Percentiles rank a stretch among this genome's conserved stretches.
Evolutionary conservation across 2,113 vertebrate genomes (phyloP).

Genomic region (Serilophus lunatus): DNA sequence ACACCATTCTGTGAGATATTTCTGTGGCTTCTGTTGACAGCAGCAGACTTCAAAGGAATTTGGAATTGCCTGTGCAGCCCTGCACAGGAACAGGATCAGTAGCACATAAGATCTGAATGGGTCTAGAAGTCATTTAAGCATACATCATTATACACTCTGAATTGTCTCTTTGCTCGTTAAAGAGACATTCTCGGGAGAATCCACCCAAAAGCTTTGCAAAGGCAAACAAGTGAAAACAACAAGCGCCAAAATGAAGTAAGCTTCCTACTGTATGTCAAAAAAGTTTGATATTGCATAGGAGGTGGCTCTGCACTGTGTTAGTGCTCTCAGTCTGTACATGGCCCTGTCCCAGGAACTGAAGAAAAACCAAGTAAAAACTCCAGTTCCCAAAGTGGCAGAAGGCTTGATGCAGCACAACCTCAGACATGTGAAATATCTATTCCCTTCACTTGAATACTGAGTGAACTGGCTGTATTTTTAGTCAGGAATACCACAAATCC

Average conservation of each 20-base stretch:
- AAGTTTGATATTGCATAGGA: rapidly evolving
- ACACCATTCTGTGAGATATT: not conserved
- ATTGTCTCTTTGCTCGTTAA: not conserved
- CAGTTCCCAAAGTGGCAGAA: not conserved
- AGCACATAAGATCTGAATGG: not conserved
- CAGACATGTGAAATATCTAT: not conserved
- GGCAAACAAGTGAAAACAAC: not conserved
- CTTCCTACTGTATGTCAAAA: not conserved
- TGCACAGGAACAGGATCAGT: not conserved
- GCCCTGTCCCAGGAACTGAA: not conserved
- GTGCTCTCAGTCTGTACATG: not conserved
- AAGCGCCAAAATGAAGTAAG: not conserved
- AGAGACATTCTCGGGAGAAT: not conserved
- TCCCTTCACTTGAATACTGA: not conserved
- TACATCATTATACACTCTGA: not conserved
- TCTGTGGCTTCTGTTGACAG: not conserved
- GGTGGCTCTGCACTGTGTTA: not conserved
- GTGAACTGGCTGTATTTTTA: not conserved
- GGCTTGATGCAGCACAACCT: not conserved
- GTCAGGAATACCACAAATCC: not conserved
- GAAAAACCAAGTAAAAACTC: not conserved
- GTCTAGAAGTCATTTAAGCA: not conserved
- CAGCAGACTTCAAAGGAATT: not conserved
- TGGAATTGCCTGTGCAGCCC: not conserved
- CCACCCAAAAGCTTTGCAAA: not conserved